Percentiles rank a stretch among this genome's conserved stretches.
These are phyloP conservation scores for Pterostichus madidus DNA, from an alignment of 2,888 invertebrate species.

Conservation along the genomic window DNA sequence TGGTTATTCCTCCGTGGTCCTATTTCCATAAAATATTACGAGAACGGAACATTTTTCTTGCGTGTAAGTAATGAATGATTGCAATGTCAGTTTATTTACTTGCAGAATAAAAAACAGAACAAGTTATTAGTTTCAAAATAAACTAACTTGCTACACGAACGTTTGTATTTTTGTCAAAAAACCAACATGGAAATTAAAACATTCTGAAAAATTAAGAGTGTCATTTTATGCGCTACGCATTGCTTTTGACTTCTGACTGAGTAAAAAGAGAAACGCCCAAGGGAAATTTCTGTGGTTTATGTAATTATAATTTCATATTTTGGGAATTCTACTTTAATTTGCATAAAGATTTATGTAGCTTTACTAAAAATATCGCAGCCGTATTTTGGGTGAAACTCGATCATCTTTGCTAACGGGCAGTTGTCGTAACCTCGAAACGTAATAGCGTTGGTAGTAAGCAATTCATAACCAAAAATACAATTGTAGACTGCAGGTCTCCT, in stretches of 20 bases:
- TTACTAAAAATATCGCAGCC: constrained; percentile 14
- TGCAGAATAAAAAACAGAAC: constrained; percentile 33
- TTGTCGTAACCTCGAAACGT: no score
- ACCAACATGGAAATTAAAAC: constrained; percentile 11
- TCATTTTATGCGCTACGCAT: constrained; percentile 24
- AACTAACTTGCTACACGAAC: neutral
- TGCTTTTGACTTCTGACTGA: constrained; percentile 31
- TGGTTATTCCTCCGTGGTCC: constrained; percentile 22
- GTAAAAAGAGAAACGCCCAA: constrained; percentile 31
- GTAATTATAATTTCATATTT: constrained; percentile 59
- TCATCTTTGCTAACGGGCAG: neutral
- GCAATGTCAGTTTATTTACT: constrained; percentile 40
- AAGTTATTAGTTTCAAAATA: constrained; percentile 47
- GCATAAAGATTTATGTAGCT: constrained; percentile 43
- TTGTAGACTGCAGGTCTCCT: no score
- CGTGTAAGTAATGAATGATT: constrained; percentile 46
- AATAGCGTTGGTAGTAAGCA: no score
- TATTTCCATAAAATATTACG: constrained; percentile 47
- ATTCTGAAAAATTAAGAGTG: constrained; percentile 30
- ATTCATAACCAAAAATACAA: no score
- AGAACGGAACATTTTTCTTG: constrained; percentile 24
- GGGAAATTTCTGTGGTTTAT: constrained; percentile 49
- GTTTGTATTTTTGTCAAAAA: constrained; percentile 8
- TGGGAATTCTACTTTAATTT: constrained; percentile 53
- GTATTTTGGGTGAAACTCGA: constrained; percentile 3